Evolutionary conservation across 2,113 vertebrate genomes (phyloP), one percentile per base, ranked within the genome.

Genomic region (Anguilla japonica): DNA sequence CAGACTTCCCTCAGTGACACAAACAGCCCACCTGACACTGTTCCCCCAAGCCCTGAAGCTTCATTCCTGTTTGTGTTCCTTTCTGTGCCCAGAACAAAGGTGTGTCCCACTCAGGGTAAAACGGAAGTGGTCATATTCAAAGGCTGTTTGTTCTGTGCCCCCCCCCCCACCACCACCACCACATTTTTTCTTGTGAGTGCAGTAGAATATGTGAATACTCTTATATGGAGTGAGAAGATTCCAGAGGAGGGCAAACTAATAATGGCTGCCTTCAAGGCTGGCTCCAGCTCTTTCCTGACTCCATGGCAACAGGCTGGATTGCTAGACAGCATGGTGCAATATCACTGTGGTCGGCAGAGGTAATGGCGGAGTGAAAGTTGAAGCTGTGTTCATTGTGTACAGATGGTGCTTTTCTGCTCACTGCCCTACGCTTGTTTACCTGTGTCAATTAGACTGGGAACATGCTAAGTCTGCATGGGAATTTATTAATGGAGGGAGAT

Each of bases 231-330:
- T 41, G 83, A 86, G 85, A 87, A 90, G 80, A 87, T 84, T 87
- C 88, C 53, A 88, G 79, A 83, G 75, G 60, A 71, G 83, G 85
- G 29, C 16, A 18, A 79, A 9, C 13, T 18, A 85, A 86, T 82
- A 87, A 87, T 86, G 79, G 85, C 26, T 39, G 60, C 80, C 88
- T 86, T 88, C 88, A 88, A 91, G 89, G 91, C 91, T 85, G 90
- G 20, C 34, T 29, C 75, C 46, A 39, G 85, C 85, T 86, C 79
- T 86, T 50, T 63, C 46, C 41, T 20, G 67, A 57, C 75, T 60
- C 88, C 87, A 91, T 92, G 89, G 89, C 85, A 92, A 90, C 89
- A 78, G 56, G 84, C 60, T 53, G 87, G 88, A 90, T 90, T 88
- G 91, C 87, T 86, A 86, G 89, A 82, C 82, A 18, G 84, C 41